Evolutionary conservation across 2,888 invertebrate species (phyloP), one percentile per base, ranked within the genome.

Genomic region (Metellina segmentata): DNA sequence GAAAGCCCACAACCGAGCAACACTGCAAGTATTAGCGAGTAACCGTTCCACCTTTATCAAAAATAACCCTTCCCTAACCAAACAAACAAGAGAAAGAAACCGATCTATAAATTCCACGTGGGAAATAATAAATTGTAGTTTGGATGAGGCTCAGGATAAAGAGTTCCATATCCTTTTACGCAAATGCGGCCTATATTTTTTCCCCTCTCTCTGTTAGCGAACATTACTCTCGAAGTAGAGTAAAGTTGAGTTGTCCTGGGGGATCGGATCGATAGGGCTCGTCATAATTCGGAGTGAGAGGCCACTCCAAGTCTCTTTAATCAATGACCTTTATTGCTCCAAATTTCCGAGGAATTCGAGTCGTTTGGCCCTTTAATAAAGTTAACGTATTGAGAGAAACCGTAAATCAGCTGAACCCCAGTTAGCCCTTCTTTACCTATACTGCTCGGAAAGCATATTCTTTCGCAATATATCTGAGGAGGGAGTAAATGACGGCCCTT

Each of bases 301-400:
- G 49, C 75, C 72, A 72, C 88, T 88, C 74, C 49, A 74, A 74
- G 53, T n/a, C 81, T 81, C 88, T 81, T 88, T 88, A 88, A 88
- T 88, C 88, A 88, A 88, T 88, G 88, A 53, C 74, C 88, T 88
- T 81, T 88, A 81, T 88, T 74, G 88, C 75, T 69, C 61, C 74
- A 75, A 88, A 88, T 81, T 88, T 81, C 74, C 74, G 49, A 72
- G 34, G 78, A 70, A 70, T 71, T 78, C 70, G n/a, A 51, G 78
- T 48, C 71, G 70, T 52, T 34, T 72, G 52, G 81, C 48, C 74
- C 69, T 81, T 88, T 88, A 88, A 88, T 88, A 88, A 75, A 75
- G 88, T 82, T 88, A 61, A 81, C 75, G 61, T 61, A 61, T 53
- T 8, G 81, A 19, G 74, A 52, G 48, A 72, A 53, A 61, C 74